Base-by-base conservation (phyloP, 2,888 invertebrate genomes). In the Cosmia pyralina region DNA sequence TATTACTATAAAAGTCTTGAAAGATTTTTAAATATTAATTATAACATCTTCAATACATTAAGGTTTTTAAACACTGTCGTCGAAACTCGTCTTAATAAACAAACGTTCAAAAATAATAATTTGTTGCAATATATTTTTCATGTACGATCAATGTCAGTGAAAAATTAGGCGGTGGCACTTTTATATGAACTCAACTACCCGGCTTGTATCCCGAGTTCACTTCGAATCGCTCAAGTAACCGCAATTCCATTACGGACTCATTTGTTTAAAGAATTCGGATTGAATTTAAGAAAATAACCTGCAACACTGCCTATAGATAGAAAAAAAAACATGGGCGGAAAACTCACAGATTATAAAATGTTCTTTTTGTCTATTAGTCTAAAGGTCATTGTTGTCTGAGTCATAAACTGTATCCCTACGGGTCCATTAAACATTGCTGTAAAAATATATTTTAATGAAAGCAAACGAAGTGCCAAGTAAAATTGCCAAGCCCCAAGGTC, bases 371-470 rank as follows among this genome's bases (percentile, higher is more conserved):
- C 4, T 13, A 7, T 34, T 28, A 19, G 4, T 19, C 11, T 63
- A 52, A 48, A 52, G 46, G 41, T 52, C 46, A 64, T 50, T 76
- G 19, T 34, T 10, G 7, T 8, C 4, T 53, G 52, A 34, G 52
- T 48, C 48, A 63, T 66, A 69, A 63, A 79, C n/a, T 48, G 4
- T 4, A 15, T 69, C 53, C 55, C 22, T 22, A 17, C 13, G 38
- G 55, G 50, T 34, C 44, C 19, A 48, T 71, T 57, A 57, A 60
- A 63, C 48, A n/a, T 7, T 44, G 28, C 6, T 65, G 19, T 65
- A 62, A 74, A 77, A 60, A 65, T 60, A 66, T 52, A 78, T 52
- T 71, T 59, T 64, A 70, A 75, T 75, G 53, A 67, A 75, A 80
- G 19, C 15, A 34, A 78, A 68, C 15, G 46, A 73, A 75, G 22